Evolutionary conservation across 92 coral and sea anemone genomes (phyloP), one percentile per base, ranked within the genome.

Genomic region (Epizoanthus illoricatus): DNA sequence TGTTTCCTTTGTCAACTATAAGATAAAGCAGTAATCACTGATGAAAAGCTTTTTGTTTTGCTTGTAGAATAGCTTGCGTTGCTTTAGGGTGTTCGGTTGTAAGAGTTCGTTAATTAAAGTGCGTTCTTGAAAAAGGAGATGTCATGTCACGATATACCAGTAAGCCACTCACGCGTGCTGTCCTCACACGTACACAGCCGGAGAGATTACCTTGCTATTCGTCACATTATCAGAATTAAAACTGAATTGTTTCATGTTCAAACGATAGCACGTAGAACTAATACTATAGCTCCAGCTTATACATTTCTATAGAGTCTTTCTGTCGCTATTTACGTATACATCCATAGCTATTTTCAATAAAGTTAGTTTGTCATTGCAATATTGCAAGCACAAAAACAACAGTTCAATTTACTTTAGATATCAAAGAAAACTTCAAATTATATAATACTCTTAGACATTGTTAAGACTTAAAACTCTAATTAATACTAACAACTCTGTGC

Each of bases 401-500:
- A 49, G 15, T 10, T 49, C 43, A 3, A 19, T 0, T 68, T 68
- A 15, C 52, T 39, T 68, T 13, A 36, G 4, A 33, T 7, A 36
- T 11, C 5, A 13, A 24, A 19, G 59, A 71, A 36, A 71, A 71
- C 19, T 28, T 71, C 75, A 42, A n/a, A 33, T 41, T 24, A 18
- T 24, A 39, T 33, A 12, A 17, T 21, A 15, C 75, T 28, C 36
- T 45, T 13, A 65, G 55, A 15, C 19, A 24, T 4, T 7, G 13
- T 73, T 28, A 28, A 20, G 36, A 75, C 4, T 47, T 45, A 15
- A 52, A 21, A 40, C 80, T 57, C 39, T 61, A 65, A 65, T 74
- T 84, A 36, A 88, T 67, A 18, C 85, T 87, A 33, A 87, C 69
- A 1, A 85, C 88, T 84, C 94, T 67, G 3, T 88, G 87, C 3